Conservation (phyloP, 2,113 vertebrate genomes). For the Cavia porcellus region DNA sequence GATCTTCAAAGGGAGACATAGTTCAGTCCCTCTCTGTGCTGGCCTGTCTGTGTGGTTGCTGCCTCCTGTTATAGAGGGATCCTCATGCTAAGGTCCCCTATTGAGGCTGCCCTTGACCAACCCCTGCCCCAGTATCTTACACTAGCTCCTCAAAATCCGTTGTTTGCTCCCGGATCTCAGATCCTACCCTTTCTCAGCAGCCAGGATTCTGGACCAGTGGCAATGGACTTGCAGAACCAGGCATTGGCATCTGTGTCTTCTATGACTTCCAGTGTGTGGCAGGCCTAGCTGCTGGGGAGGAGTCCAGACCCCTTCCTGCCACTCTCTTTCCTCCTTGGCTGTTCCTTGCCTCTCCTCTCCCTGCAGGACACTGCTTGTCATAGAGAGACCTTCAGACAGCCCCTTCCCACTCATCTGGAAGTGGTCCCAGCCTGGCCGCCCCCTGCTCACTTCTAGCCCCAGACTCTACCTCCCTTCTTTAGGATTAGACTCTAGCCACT, state of each 20-base stretch:
- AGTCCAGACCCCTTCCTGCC: neutral
- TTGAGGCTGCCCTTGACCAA: neutral
- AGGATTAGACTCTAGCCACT: neutral
- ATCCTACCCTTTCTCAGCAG: neutral
- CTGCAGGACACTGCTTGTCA: neutral
- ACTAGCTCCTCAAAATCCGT: neutral
- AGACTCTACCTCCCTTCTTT: neutral
- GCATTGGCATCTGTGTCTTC: neutral
- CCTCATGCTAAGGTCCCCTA: neutral
- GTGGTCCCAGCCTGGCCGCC: too few relatives aligned
- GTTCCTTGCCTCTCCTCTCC: neutral
- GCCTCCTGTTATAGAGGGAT: neutral
- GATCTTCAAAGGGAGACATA: neutral
- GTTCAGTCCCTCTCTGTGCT: neutral
- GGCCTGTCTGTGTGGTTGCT: neutral
- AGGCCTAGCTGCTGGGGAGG: neutral
- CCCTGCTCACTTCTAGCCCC: neutral
- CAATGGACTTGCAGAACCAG: neutral
- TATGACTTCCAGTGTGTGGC: neutral
- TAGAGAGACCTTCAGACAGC: neutral
- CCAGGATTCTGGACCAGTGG: neutral
- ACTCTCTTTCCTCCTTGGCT: neutral
- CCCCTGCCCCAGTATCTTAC: neutral
- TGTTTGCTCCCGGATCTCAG: neutral
- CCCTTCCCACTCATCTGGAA: neutral